A percentile compares a stretch with the other conserved stretches of the same genome.
phyloP scores from a whole-genome alignment of 2,888 invertebrate species.

The Leptarthrus brevirostris region DNA sequence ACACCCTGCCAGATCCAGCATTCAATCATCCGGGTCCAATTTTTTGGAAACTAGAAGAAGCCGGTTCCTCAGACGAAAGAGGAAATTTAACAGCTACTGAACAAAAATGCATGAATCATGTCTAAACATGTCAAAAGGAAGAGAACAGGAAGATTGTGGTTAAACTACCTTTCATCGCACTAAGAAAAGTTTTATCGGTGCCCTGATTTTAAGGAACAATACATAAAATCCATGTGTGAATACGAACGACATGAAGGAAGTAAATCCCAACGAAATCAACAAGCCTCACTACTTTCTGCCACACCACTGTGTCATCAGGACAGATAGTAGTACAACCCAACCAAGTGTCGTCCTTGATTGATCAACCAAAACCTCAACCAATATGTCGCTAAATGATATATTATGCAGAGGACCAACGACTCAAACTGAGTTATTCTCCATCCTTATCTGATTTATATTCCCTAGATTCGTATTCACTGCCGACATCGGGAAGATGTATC shows the following conservation, averaged over 20 bases:
- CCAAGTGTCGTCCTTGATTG: constrained; percentile 46
- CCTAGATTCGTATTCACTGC: constrained; percentile 47
- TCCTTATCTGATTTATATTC: constrained; percentile 34
- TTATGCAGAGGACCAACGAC: constrained; percentile 49
- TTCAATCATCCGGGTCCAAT: neutral
- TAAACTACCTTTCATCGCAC: constrained; percentile 53
- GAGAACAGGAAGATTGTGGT: constrained; percentile 53
- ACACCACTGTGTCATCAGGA: neutral
- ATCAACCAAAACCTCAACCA: constrained; percentile 49
- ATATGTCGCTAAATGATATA: constrained; percentile 52
- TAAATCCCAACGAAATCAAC: neutral
- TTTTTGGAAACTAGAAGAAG: neutral
- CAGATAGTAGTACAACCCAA: constrained; percentile 44
- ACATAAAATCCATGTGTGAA: constrained; percentile 55
- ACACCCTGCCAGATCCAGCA: neutral
- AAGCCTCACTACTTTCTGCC: constrained; percentile 8
- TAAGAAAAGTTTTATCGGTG: constrained; percentile 53
- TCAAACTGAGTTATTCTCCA: constrained; percentile 51
- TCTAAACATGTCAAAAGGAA: constrained; percentile 46
- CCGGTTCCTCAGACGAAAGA: neutral
- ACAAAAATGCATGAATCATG: constrained; percentile 53
- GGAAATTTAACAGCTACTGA: constrained; percentile 40
- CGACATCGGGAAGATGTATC: constrained; percentile 51
- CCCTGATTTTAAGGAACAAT: constrained; percentile 52
- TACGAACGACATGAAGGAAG: constrained; percentile 54